Percentiles rank a stretch among this genome's conserved stretches.
phyloP scores from a whole-genome alignment of 2,888 invertebrate species.

The Notocelia uddmanniana region DNA sequence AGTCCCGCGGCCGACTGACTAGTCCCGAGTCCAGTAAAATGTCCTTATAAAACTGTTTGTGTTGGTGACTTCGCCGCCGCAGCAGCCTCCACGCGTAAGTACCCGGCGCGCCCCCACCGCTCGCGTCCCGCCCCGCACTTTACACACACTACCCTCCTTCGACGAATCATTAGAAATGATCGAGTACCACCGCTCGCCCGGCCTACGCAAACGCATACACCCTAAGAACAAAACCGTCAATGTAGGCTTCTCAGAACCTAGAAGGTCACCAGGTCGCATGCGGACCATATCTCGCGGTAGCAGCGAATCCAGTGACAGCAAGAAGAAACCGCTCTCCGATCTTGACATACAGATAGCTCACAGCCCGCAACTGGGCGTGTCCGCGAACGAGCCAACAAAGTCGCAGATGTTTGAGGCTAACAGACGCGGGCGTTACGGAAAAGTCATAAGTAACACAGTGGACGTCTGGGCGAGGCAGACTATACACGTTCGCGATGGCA shows the following conservation, averaged over 20 bases:
- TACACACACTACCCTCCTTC: constrained; percentile 45
- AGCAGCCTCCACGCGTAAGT: constrained; percentile 40
- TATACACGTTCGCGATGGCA: constrained; percentile 65
- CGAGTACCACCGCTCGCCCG: constrained; percentile 45
- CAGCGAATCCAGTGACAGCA: constrained; percentile 16
- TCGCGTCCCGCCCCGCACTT: constrained; percentile 49
- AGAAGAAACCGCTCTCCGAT: constrained; percentile 55
- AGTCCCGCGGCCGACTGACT: constrained; percentile 1
- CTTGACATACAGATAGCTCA: constrained; percentile 64
- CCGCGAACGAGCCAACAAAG: constrained; percentile 56
- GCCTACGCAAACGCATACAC: constrained; percentile 43
- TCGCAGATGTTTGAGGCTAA: constrained; percentile 46
- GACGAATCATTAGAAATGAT: constrained; percentile 39
- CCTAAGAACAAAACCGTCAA: constrained; percentile 42
- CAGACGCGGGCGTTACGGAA: constrained; percentile 66
- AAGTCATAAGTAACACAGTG: constrained; percentile 87
- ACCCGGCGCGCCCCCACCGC: constrained; percentile 47
- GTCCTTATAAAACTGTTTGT: constrained; percentile 36
- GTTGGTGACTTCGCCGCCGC: constrained; percentile 33
- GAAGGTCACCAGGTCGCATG: constrained; percentile 29
- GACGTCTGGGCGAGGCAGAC: constrained; percentile 87
- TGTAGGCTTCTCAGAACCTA: constrained; percentile 33
- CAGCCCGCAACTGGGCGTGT: constrained; percentile 40
- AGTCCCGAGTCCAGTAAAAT: neutral
- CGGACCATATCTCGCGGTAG: constrained; percentile 34